Evolutionary conservation across 2,113 vertebrate species (phyloP).

Genomic region (Muscicapa adusta): DNA sequence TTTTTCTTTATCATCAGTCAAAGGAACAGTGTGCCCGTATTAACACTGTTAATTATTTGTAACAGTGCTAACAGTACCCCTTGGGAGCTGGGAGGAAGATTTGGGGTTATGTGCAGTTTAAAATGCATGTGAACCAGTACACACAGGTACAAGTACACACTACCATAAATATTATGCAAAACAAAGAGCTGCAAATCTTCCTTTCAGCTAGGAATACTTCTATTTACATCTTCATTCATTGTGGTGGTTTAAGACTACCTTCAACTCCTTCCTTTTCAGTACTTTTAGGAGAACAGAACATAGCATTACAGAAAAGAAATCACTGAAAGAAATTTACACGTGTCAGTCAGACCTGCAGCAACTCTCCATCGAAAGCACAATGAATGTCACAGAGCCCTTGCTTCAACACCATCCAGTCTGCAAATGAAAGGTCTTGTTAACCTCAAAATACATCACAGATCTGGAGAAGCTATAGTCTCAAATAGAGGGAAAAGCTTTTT

Average conservation of each 20-base stretch:
- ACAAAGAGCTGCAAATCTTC: background rate
- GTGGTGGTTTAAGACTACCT: background rate
- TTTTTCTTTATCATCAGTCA: conserved; percentile 20
- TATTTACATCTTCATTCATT: conserved; percentile 25
- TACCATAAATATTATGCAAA: background rate
- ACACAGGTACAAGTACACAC: background rate
- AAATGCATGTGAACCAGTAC: background rate
- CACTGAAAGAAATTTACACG: background rate
- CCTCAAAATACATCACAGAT: background rate
- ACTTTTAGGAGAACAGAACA: conserved; percentile 1
- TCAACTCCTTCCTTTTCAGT: background rate
- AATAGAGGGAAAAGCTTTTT: background rate
- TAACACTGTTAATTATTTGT: background rate
- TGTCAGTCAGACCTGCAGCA: background rate
- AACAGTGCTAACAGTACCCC: background rate
- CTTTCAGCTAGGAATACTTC: conserved; percentile 38
- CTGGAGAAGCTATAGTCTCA: background rate
- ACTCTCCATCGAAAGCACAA: background rate
- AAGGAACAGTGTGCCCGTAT: background rate
- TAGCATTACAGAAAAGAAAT: background rate
- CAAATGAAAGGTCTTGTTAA: background rate
- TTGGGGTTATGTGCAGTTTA: background rate
- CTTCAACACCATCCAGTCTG: background rate
- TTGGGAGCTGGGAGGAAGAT: background rate
- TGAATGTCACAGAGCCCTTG: background rate